These are phyloP conservation scores for Iselma pallidipennis DNA, from an alignment of 2,888 invertebrate species.

Conservation along the genomic window DNA sequence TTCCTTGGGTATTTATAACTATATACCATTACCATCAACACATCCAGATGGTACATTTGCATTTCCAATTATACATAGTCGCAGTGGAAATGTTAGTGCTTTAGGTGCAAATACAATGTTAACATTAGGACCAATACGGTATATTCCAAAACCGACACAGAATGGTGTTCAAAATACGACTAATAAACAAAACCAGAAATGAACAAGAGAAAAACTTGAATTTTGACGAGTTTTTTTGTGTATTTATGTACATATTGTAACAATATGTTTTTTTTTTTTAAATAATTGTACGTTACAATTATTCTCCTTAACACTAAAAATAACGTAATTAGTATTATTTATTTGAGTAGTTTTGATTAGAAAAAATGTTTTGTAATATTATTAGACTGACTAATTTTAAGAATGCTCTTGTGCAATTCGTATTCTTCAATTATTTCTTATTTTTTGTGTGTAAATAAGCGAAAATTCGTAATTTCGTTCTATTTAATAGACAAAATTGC, in stretches of 20 bases:
- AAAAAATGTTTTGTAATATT: no score
- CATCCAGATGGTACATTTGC: slow-evolving; percentile 66
- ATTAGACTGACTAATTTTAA: not conserved
- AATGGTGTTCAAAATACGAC: slow-evolving; percentile 23
- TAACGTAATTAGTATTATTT: no score
- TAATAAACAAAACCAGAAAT: slow-evolving; percentile 29
- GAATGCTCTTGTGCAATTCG: not conserved
- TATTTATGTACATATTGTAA: no score
- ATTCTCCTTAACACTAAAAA: no score
- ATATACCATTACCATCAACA: slow-evolving; percentile 70
- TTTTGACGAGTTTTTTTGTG: no score
- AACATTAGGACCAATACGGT: slow-evolving; percentile 70
- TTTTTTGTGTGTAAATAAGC: no score
- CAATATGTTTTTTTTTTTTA: slow-evolving; percentile 15
- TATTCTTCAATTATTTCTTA: not conserved
- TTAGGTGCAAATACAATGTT: slow-evolving; percentile 72
- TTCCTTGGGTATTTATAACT: slow-evolving; percentile 72
- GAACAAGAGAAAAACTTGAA: no score
- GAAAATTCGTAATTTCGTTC: no score
- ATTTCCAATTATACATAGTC: slow-evolving; percentile 63
- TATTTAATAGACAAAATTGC: no score
- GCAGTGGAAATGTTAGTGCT: slow-evolving; percentile 53
- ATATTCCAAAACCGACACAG: slow-evolving; percentile 40
- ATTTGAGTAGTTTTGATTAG: no score
- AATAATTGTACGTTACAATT: no score